phyloP scores from a whole-genome alignment of 2,888 invertebrate species.

The Diarsia rubi region DNA sequence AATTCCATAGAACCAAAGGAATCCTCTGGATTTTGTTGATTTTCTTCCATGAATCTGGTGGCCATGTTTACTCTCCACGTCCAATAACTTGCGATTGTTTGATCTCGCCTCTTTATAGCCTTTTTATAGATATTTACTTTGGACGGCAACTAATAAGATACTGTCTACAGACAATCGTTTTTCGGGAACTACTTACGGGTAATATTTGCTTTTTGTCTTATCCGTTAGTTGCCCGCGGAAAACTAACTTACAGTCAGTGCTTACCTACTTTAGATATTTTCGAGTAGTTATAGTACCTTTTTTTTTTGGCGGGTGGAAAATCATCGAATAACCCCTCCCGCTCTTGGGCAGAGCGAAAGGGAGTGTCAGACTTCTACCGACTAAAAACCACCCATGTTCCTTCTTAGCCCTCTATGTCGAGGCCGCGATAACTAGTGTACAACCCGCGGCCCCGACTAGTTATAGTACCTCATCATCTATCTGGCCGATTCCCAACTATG shows the following conservation, averaged over 20 bases:
- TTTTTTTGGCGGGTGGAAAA: too few relatives aligned
- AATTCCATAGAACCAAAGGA: conserved; percentile 39
- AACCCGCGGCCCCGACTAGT: too few relatives aligned
- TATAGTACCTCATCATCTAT: too few relatives aligned
- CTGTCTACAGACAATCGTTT: conserved; percentile 32
- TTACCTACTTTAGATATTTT: too few relatives aligned
- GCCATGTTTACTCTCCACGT: conserved; percentile 61
- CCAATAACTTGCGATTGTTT: conserved; percentile 70
- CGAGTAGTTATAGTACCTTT: too few relatives aligned
- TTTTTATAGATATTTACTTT: conserved; percentile 62
- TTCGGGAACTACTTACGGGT: neutral
- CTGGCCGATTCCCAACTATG: too few relatives aligned
- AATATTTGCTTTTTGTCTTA: conserved; percentile 28
- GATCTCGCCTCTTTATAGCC: conserved; percentile 56
- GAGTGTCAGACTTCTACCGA: too few relatives aligned
- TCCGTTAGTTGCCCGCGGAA: neutral
- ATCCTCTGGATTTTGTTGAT: conserved; percentile 45
- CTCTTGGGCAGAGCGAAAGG: too few relatives aligned
- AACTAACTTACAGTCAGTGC: neutral
- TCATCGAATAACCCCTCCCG: too few relatives aligned
- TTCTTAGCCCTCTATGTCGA: too few relatives aligned
- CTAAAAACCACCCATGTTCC: too few relatives aligned
- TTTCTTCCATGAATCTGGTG: conserved; percentile 39
- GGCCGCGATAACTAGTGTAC: too few relatives aligned
- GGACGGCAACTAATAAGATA: conserved; percentile 57